A percentile compares a stretch with the other conserved stretches of the same genome.
Evolutionary conservation across 2,113 vertebrate genomes (phyloP).

Genomic region (Otocyon megalotis): DNA sequence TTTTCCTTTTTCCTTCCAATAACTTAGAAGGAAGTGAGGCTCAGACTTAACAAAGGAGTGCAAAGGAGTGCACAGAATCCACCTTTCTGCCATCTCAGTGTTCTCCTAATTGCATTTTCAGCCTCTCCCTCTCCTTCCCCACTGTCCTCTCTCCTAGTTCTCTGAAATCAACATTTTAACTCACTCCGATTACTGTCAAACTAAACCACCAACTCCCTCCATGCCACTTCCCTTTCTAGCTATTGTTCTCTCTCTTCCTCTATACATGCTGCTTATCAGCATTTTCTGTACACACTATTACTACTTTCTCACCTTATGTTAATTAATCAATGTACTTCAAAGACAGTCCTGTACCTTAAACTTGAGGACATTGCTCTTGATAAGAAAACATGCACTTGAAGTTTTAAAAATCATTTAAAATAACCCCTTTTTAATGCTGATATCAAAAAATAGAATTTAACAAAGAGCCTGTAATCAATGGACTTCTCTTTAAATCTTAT

Average conservation of each 20-base stretch:
- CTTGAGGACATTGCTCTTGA: background rate
- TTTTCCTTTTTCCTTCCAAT: background rate
- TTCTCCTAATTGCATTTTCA: background rate
- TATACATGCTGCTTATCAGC: background rate
- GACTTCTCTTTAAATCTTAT: too few relatives aligned
- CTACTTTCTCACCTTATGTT: background rate
- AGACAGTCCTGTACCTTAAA: background rate
- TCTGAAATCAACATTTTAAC: conserved; percentile 37
- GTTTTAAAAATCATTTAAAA: background rate
- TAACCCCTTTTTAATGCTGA: conserved; percentile 1
- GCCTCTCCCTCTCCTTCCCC: background rate
- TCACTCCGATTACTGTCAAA: background rate
- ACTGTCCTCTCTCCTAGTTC: background rate
- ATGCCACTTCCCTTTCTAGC: background rate
- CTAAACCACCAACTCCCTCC: background rate
- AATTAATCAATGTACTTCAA: background rate
- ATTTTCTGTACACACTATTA: background rate
- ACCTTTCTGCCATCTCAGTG: background rate
- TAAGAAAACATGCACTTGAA: conserved; percentile 41
- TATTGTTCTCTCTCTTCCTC: background rate
- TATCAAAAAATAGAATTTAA: background rate
- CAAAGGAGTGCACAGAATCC: background rate
- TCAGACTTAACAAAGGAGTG: background rate
- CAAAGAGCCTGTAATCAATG: background rate
- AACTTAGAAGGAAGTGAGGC: background rate